These are phyloP conservation scores for Anodontia alba DNA, from an alignment of 2,888 invertebrate species.

Conservation along the genomic window DNA sequence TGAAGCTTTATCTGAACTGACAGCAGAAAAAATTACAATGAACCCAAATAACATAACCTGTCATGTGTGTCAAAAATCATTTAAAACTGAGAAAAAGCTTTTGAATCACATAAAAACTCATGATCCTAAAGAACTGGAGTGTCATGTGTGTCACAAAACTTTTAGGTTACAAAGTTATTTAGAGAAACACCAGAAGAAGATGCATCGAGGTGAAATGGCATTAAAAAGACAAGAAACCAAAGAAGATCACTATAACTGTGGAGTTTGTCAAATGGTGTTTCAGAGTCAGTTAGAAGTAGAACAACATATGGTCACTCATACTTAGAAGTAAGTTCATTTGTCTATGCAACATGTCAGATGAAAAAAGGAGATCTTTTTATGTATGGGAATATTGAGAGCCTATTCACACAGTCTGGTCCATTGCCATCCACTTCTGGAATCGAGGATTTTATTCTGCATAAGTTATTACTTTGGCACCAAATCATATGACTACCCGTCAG, in stretches of 20 bases:
- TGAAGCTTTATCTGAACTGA: slow-evolving; percentile 30
- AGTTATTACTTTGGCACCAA: too few relatives aligned
- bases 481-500: too few relatives aligned
- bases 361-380: too few relatives aligned
- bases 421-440: too few relatives aligned
- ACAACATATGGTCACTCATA: not conserved
- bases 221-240: too few relatives aligned
- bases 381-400: too few relatives aligned
- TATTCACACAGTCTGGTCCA: too few relatives aligned
- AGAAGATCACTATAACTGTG: not conserved
- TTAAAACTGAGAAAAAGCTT: slow-evolving; percentile 34
- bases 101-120: slow-evolving; percentile 45
- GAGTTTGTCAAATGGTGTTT: not conserved
- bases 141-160: slow-evolving; percentile 50
- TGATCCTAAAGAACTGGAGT: slow-evolving; percentile 10
- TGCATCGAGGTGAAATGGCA: slow-evolving; percentile 29
- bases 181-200: slow-evolving; percentile 41
- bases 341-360: too few relatives aligned
- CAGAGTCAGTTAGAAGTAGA: not conserved
- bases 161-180: slow-evolving; percentile 31
- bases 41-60: slow-evolving; percentile 34
- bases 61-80: slow-evolving; percentile 53
- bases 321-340: not conserved
- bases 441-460: too few relatives aligned
- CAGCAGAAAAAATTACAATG: slow-evolving; percentile 44